Conservation (phyloP, 2,888 invertebrate species). For the Chirona hameri region DNA sequence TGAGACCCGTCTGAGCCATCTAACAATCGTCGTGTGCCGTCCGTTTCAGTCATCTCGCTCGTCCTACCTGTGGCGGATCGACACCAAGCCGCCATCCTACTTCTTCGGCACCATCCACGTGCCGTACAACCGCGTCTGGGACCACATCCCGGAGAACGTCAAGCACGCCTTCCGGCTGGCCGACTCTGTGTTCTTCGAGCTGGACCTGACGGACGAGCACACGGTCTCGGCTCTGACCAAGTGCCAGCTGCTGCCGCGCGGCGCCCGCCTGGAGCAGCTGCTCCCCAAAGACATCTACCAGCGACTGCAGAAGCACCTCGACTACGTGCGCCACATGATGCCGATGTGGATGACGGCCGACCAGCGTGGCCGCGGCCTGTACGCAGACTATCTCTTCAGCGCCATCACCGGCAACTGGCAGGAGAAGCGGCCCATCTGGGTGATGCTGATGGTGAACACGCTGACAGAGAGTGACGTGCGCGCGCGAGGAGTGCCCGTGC, state of each 20-base stretch:
- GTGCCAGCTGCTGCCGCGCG: conserved; percentile 51
- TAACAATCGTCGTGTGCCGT: not conserved
- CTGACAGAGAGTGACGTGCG: conserved; percentile 51
- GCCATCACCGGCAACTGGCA: conserved; percentile 54
- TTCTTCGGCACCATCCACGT: conserved; percentile 58
- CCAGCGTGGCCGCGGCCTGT: conserved; percentile 46
- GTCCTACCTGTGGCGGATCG: conserved; percentile 42
- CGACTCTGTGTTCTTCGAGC: conserved; percentile 54
- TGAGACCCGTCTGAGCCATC: too few relatives aligned
- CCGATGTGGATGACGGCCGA: conserved; percentile 50
- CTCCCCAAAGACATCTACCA: conserved; percentile 50
- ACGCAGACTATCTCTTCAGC: conserved; percentile 51
- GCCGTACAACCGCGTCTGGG: conserved; percentile 55
- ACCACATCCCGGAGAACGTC: conserved; percentile 52
- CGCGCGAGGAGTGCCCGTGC: conserved; percentile 51
- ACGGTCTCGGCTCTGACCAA: conserved; percentile 50
- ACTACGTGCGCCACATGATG: conserved; percentile 49
- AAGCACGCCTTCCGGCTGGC: conserved; percentile 51
- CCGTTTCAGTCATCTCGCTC: not conserved
- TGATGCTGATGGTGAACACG: conserved; percentile 55
- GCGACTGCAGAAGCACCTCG: conserved; percentile 50
- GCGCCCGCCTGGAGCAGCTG: conserved; percentile 42
- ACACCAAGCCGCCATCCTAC: conserved; percentile 47
- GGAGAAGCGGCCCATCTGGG: conserved; percentile 55
- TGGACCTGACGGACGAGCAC: conserved; percentile 53